Evolutionary conservation across 1,140 invertebrate species (phyloP).

Genomic region (Helicoverpa zea): DNA sequence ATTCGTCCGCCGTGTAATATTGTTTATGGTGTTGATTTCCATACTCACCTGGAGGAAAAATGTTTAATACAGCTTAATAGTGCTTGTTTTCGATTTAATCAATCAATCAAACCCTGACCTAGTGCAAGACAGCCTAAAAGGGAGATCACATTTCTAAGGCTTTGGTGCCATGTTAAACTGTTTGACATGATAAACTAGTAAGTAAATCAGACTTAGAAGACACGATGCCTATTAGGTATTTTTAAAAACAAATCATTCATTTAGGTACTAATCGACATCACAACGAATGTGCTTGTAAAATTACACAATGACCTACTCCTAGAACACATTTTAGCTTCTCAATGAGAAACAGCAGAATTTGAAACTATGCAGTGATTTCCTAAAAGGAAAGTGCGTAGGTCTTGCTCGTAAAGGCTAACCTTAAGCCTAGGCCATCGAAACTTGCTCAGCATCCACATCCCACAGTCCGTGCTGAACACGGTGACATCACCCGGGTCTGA

Average conservation of each 20-base stretch:
- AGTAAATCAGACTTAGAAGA: too few species aligned
- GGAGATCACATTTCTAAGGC: too few species aligned
- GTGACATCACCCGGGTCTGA: constrained; percentile 38
- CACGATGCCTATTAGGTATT: too few species aligned
- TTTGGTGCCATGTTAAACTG: too few species aligned
- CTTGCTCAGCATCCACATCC: not conserved
- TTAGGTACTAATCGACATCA: too few species aligned
- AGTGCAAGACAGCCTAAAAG: constrained; percentile 1
- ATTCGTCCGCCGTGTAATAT: constrained; percentile 35
- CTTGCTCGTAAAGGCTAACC: constrained; percentile 20
- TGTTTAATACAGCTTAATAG: not conserved
- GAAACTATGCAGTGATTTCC: not conserved
- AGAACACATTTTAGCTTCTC: too few species aligned
- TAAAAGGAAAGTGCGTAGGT: constrained; percentile 32
- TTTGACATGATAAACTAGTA: too few species aligned
- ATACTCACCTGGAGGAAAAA: constrained; percentile 27
- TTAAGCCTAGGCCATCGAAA: constrained; percentile 30
- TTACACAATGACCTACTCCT: too few species aligned
- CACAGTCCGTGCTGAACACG: not conserved
- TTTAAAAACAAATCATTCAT: too few species aligned
- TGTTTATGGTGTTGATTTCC: constrained; percentile 34
- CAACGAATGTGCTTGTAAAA: too few species aligned
- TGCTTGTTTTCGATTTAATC: not conserved
- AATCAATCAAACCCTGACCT: constrained; percentile 13
- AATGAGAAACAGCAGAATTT: not conserved